Evolutionary conservation across 2,797 vertebrate species (phyloP).

Genomic region (Malacoraja senta): DNA sequence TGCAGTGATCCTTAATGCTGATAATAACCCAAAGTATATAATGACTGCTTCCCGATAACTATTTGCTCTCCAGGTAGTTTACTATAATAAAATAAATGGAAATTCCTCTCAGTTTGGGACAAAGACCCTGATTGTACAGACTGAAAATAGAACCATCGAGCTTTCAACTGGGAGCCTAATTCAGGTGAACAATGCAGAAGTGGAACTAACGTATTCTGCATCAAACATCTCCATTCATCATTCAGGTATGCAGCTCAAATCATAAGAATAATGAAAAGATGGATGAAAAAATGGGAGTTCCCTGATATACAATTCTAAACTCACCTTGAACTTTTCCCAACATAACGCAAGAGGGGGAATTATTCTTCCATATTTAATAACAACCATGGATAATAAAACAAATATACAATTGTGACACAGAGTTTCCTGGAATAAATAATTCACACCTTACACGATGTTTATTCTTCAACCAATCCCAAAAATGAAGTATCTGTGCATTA

Average conservation of each 20-base stretch:
- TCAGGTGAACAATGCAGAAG: background rate
- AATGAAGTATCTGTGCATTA: background rate
- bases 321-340: background rate
- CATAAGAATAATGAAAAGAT: background rate
- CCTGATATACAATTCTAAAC: background rate
- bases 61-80: conserved; percentile 22
- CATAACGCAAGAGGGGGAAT: too few species aligned
- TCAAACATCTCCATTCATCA: background rate
- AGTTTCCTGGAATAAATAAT: background rate
- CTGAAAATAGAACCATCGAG: conserved; percentile 7
- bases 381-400: background rate
- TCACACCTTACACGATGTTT: background rate
- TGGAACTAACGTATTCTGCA: background rate
- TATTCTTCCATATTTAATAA: background rate
- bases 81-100: background rate
- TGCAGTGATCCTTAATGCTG: background rate
- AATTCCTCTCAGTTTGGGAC: background rate
- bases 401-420: background rate
- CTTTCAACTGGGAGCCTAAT: background rate
- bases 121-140: background rate
- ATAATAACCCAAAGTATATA: background rate
- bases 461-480: background rate
- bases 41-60: background rate
- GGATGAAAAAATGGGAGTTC: background rate
- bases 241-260: background rate